phyloP scores from a whole-genome alignment of 2,797 vertebrate genomes.

The Myotis pilosus region DNA sequence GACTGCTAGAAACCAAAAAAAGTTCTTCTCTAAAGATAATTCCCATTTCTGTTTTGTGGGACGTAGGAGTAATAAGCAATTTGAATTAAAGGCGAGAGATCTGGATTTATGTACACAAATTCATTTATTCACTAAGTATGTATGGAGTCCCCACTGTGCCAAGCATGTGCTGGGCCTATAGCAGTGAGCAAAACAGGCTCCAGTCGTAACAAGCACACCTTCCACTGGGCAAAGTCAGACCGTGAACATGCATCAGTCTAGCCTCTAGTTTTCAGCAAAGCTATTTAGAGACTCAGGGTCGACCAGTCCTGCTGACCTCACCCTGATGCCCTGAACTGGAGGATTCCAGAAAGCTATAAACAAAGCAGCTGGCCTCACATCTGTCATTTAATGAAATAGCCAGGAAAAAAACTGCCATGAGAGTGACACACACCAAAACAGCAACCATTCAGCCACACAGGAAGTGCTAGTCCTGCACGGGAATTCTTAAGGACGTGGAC shows the following conservation, averaged over 20 bases:
- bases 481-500: not conserved
- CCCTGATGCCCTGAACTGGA: not conserved
- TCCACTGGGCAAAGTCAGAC: not conserved
- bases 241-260: not conserved
- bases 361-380: not conserved
- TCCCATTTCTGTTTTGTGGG: not conserved
- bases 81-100: slow-evolving; percentile 20
- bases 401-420: not conserved
- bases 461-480: not conserved
- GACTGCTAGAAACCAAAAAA: slow-evolving; percentile 15
- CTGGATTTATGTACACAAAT: not conserved
- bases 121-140: not conserved
- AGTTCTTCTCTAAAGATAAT: slow-evolving; percentile 28
- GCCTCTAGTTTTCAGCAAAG: not conserved
- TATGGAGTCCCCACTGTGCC: not conserved
- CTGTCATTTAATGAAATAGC: not conserved
- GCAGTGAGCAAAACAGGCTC: not conserved
- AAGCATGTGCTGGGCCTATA: not conserved
- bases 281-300: not conserved
- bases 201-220: not conserved
- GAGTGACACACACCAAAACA: not conserved
- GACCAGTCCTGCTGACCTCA: not conserved
- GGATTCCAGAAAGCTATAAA: not conserved
- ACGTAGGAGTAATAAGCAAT: not conserved
- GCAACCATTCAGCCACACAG: not conserved